Evolutionary conservation across 1,140 invertebrate genomes (phyloP).

Genomic region (Arion vulgaris): DNA sequence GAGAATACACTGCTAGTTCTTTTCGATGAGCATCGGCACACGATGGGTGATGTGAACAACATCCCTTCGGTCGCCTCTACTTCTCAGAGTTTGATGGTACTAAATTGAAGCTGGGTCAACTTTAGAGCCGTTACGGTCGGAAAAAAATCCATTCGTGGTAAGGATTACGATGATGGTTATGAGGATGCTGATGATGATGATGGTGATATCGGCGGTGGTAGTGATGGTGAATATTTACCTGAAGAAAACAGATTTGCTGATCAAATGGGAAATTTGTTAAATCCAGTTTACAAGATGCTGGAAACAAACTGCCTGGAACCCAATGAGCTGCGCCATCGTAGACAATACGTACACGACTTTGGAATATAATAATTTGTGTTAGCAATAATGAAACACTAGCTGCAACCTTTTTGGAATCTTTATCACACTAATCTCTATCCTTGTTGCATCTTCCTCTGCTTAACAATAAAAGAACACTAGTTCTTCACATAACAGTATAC

Average conservation of each 20-base stretch:
- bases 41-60: too few relatives aligned
- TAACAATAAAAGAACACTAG: too few relatives aligned
- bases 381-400: neutral
- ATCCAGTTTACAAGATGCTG: constrained; percentile 2
- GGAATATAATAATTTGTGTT: neutral
- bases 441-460: too few relatives aligned
- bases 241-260: constrained; percentile 2
- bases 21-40: neutral
- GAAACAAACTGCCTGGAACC: constrained; percentile 10
- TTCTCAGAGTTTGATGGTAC: neutral
- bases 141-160: too few relatives aligned
- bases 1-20: neutral
- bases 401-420: neutral
- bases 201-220: too few relatives aligned
- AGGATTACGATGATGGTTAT: too few relatives aligned
- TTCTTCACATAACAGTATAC: too few relatives aligned
- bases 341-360: neutral
- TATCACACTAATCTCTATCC: neutral
- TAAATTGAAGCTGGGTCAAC: too few relatives aligned
- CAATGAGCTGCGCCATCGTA: neutral
- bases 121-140: too few relatives aligned
- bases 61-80: neutral
- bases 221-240: neutral
- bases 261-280: constrained; percentile 29
- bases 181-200: too few relatives aligned